phyloP scores from a whole-genome alignment of 1,140 invertebrate species.

The Rhopalosiphum padi region DNA sequence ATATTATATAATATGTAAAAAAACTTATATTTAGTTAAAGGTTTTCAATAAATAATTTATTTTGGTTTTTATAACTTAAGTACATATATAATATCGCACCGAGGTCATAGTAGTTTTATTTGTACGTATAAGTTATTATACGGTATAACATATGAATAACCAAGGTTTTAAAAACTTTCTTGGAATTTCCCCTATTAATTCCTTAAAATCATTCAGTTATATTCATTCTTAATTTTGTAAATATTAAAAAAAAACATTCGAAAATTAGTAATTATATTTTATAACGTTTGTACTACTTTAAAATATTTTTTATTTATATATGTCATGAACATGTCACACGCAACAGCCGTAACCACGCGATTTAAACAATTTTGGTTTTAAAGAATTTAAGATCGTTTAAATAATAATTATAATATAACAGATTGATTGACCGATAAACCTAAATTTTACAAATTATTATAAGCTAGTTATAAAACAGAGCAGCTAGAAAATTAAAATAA shows the following conservation, averaged over 20 bases:
- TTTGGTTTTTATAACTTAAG: not conserved
- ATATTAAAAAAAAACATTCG: not conserved
- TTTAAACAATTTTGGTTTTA: conserved; percentile 1
- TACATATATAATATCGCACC: not conserved
- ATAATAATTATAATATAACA: not conserved
- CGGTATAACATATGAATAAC: not conserved
- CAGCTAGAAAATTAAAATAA: not conserved
- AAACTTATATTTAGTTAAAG: not conserved
- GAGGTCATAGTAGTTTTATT: not conserved
- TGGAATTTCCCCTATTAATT: not conserved
- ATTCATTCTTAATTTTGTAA: not conserved
- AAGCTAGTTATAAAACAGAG: not conserved
- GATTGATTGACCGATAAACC: not conserved
- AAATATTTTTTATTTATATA: not conserved
- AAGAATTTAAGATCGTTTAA: not conserved
- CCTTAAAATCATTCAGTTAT: not conserved
- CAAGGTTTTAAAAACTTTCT: not conserved
- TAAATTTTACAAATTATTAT: not conserved
- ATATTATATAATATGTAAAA: too few species aligned
- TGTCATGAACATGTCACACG: not conserved
- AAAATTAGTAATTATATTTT: not conserved
- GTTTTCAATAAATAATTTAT: not conserved
- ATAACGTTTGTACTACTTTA: not conserved
- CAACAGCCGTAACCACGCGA: not conserved
- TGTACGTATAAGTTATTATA: too few species aligned